Percentiles rank a stretch among this genome's conserved stretches.
phyloP scores from a whole-genome alignment of 1,140 invertebrate species.

The Panagrolaimus sp. region DNA sequence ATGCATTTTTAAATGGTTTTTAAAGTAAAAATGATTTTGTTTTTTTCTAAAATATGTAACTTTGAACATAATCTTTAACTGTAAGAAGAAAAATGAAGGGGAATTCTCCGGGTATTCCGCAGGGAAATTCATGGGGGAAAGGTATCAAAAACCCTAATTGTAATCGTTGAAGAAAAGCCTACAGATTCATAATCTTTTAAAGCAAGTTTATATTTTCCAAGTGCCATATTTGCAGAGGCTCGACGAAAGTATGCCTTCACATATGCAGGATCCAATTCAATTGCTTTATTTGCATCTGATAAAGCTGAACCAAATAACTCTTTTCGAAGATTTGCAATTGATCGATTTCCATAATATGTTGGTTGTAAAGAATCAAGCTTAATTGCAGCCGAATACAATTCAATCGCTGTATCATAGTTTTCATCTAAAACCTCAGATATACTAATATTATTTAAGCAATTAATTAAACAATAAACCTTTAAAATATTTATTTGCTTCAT shows the following conservation, averaged over 20 bases:
- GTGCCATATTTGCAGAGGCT: constrained; percentile 89
- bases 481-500: constrained; percentile 76
- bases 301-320: constrained; percentile 66
- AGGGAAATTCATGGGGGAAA: too few relatives aligned
- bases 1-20: constrained; percentile 21
- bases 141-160: too few relatives aligned
- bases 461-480: constrained; percentile 72
- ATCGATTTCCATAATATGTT: constrained; percentile 79
- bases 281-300: constrained; percentile 80
- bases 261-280: constrained; percentile 32
- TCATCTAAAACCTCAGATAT: constrained; percentile 69
- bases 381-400: constrained; percentile 84
- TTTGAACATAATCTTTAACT: constrained; percentile 27
- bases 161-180: constrained; percentile 47
- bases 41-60: constrained; percentile 7
- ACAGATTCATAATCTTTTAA: constrained; percentile 93
- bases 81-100: background rate
- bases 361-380: constrained; percentile 74
- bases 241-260: constrained; percentile 71
- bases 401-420: constrained; percentile 79
- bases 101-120: constrained; percentile 48
- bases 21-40: constrained; percentile 14
- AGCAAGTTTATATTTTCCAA: constrained; percentile 93
- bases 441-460: constrained; percentile 21
- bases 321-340: constrained; percentile 78